Evolutionary conservation across 2,113 vertebrate genomes (phyloP), one percentile per base, ranked within the genome.

Genomic region (Haemorhous mexicanus): DNA sequence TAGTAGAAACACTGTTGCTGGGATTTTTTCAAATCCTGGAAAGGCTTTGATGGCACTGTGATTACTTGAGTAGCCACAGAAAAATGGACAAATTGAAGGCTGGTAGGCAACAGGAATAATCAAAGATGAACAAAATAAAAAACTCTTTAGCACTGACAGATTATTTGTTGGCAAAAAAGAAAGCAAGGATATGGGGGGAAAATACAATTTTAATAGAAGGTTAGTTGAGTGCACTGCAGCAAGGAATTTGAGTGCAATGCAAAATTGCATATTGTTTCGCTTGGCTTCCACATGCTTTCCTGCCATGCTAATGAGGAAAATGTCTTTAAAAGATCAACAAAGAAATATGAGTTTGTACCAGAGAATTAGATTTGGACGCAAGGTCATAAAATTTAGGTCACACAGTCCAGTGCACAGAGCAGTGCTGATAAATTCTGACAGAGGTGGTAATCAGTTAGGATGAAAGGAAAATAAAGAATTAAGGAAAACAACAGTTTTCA

Each of bases 261-360:
- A 96, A 94, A 97, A 96, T 75, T 94, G 76, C 70, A 85, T 94
- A 90, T 92, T 94, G 84, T 94, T 94, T 96, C 66, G 30, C 90
- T 97, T 96, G 93, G 92, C 66, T 96, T 94, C 82, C 79, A 70
- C 89, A 61, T 85, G 83, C 85, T 92, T 96, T 95, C 79, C 89
- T 95, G 92, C 85, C 78, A 94, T 94, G 95, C 75, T 96, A 97
- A 97, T 95, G 95, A 96, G 73, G 53, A 91, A 95, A 97, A 94
- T 76, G 75, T 62, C 93, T 96, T 96, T 83, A 94, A 94, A 94
- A 93, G 70, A 93, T 82, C 93, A 96, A 90, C 88, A 93, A 59
- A 91, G 92, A 96, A 94, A 96, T 95, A 89, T 86, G 93, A 93
- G 58, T 96, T 94, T 96, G 70, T 95, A 96, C 39, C 75, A 63